Percentiles rank a stretch among this genome's conserved stretches.
Evolutionary conservation across 2,888 invertebrate species (phyloP).

Genomic region (Callosobruchus maculatus): DNA sequence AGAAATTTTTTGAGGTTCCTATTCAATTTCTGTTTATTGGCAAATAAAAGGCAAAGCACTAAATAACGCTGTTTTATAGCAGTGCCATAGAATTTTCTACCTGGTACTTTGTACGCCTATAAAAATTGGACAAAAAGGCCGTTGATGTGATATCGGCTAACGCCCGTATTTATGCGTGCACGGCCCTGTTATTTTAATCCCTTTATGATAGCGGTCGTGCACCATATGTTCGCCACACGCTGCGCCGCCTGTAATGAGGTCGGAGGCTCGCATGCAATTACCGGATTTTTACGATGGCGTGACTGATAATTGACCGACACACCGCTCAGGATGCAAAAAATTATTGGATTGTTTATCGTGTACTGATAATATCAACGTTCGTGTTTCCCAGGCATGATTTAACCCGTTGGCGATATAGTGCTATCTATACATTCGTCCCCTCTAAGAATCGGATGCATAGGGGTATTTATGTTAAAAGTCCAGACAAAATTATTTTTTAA

Average conservation of each 20-base stretch:
- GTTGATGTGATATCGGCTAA: slow-evolving; percentile 12
- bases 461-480: no score
- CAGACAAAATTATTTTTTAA: no score
- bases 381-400: neutral
- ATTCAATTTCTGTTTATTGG: no score
- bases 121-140: no score
- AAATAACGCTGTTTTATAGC: no score
- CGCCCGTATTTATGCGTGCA: slow-evolving; percentile 23
- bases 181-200: slow-evolving; percentile 26
- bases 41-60: no score
- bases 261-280: neutral
- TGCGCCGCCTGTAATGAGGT: neutral
- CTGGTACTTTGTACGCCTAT: no score
- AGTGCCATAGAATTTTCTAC: no score
- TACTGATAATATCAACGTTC: neutral
- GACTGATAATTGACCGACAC: neutral
- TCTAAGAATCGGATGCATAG: no score
- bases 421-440: no score
- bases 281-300: neutral
- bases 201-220: slow-evolving; percentile 24
- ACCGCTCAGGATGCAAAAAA: neutral
- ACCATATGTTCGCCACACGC: slow-evolving; percentile 26
- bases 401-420: neutral
- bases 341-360: neutral
- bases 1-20: no score